Evolutionary conservation across 2,113 vertebrate species (phyloP), one percentile per base, ranked within the genome.

Genomic region (Sylvia atricapilla): DNA sequence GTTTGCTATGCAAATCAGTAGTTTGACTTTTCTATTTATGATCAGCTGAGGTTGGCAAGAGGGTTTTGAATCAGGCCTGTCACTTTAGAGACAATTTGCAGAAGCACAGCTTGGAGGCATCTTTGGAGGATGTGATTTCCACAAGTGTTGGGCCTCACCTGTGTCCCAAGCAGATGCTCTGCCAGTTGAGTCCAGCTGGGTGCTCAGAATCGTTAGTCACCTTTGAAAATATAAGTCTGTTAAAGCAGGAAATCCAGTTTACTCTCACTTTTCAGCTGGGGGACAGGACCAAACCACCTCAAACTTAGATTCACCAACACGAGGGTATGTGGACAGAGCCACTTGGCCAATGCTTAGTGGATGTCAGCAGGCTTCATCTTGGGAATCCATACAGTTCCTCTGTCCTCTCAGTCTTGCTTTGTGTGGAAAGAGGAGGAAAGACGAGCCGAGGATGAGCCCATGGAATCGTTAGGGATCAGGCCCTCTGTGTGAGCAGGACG

Each of bases 261-360:
- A 14, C n/a, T 92, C 20, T 44, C 39, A 30, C 23, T 46, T 63
- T 30, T 50, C 53, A 68, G 7, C 17, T 33, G 24, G 17, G 13
- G 24, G 18, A n/a, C 49, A 28, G 41, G 46, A 76, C 37, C 47
- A 49, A 49, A 24, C 23, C 13, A 44, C 24, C 7, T 90, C 6
- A 2, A 53, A 0, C 28, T 30, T 53, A 43, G 30, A 33, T 46
- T 86, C 37, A 49, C 20, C 1, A 5, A 7, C 16, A 52, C 0
- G 0, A 39, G 47, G 2, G 8, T 37, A 4, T 44, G 27, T 20
- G 43, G 20, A 53, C 37, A 62, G 49, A 87, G 28, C n/a, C 70
- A 35, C 10, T 20, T 41, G 43, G 41, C 31, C 5, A 0, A 19
- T 46, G 59, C 50, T 46, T 16, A 31, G 43, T 62, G 43, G 9